Evolutionary conservation across 2,113 vertebrate genomes (phyloP), one percentile per base, ranked within the genome.

Genomic region (Willisornis vidua): DNA sequence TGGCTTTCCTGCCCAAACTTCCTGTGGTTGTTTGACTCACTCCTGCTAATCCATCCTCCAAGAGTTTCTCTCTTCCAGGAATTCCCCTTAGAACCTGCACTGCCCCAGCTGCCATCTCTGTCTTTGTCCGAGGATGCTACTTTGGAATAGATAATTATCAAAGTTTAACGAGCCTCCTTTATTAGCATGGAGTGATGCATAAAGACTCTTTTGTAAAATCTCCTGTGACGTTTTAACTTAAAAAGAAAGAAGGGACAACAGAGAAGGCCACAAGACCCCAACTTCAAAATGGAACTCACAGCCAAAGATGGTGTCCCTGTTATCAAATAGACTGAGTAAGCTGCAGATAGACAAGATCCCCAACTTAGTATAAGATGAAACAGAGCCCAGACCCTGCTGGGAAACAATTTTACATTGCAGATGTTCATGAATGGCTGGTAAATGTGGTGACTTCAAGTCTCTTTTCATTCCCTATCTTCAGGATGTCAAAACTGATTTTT

Each of bases 321-420:
- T 63, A 89, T 75, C 52, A 68, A 85, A 87, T 37, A 65, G 61
- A 61, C 73, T 67, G 65, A 88, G 37, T 68, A 57, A 91, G 26
- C 73, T 91, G 81, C 77, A 91, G 85, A 95, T 37, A 94, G 87
- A 45, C 49, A 75, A 41, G 77, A 82, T 89, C 89, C 58, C 49
- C 24, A 91, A 89, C 41, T 92, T 87, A 66, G 70, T 94, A 62
- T 29, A 59, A 90, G 84, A 94, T 78, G 79, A 96, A 96, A 90
- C 71, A 87, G 49, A 87, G 62, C 57, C 87, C 67, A 70, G 75
- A 51, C 61, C 89, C 88, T 66, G 76, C 83, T 92, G 90, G 92
- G 89, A 95, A 92, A 80, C 57, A 31, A 8, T 97, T 97, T 95
- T 93, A 73, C 31, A n/a, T 93, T 96, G 94, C 85, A 92, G 89